Conservation (phyloP, 2,797 vertebrate species). For the Threskiornis aethiopicus region DNA sequence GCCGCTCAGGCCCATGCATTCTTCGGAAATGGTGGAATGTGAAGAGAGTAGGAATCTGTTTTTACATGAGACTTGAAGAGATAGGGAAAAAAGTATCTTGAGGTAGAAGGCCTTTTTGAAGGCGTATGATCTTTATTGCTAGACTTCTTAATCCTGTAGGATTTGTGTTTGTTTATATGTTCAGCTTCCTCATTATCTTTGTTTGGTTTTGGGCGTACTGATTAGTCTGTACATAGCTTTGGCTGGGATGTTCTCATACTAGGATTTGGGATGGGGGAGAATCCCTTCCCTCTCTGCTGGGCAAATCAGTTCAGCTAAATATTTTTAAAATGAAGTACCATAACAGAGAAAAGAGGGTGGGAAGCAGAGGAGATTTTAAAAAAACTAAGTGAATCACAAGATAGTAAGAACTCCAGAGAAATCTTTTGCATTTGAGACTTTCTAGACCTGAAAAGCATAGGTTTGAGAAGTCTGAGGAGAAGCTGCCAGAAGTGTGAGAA, state of each 20-base stretch:
- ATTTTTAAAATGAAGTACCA: neutral
- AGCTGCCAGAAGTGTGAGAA: neutral
- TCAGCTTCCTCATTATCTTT: slow-evolving; percentile 9
- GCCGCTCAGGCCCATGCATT: neutral
- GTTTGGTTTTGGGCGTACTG: neutral
- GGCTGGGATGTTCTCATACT: neutral
- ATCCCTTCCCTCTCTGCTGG: neutral
- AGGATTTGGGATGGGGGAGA: neutral
- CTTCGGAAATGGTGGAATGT: neutral
- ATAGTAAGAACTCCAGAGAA: neutral
- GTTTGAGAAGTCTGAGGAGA: neutral
- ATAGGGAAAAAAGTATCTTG: neutral
- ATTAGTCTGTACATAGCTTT: neutral
- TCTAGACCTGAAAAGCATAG: neutral
- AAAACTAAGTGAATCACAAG: neutral
- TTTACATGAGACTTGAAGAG: neutral
- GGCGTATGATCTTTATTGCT: neutral
- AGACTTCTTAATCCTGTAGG: slow-evolving; percentile 9
- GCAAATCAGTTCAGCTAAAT: neutral
- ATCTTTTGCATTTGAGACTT: neutral
- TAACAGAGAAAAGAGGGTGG: neutral
- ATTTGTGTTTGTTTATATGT: slow-evolving; percentile 34
- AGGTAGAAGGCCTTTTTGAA: slow-evolving; percentile 1
- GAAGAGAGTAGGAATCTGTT: neutral
- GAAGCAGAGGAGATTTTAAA: neutral